Evolutionary conservation across 2,113 vertebrate species (phyloP).

Genomic region (Anarhynchus alexandrinus): DNA sequence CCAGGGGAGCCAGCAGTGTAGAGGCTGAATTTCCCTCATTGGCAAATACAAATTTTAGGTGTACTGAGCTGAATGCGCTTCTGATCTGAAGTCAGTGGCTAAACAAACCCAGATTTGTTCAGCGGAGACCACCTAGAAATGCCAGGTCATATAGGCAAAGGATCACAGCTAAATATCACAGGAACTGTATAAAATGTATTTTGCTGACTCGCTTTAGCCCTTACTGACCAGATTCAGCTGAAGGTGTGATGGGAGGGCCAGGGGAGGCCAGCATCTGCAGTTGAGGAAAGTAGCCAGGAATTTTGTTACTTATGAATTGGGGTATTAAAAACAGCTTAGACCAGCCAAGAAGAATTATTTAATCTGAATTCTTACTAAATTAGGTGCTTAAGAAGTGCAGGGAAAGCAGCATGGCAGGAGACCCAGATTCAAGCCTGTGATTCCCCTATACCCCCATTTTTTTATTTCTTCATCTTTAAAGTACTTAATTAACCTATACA

Average conservation of each 20-base stretch:
- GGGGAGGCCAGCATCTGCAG: not conserved
- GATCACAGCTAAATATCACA: not conserved
- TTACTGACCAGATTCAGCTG: not conserved
- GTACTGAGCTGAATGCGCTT: not conserved
- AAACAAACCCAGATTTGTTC: not conserved
- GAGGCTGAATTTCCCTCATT: not conserved
- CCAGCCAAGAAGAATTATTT: slow-evolving; percentile 6
- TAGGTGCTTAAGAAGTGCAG: not conserved
- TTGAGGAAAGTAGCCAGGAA: not conserved
- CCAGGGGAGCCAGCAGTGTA: not conserved
- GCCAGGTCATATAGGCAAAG: not conserved
- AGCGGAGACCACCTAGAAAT: not conserved
- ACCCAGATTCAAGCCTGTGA: not conserved
- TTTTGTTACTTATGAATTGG: not conserved
- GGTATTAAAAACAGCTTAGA: not conserved
- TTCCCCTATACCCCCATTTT: not conserved
- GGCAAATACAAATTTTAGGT: not conserved
- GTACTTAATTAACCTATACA: slow-evolving; percentile 69
- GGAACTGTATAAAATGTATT: not conserved
- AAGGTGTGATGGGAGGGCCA: fast-evolving
- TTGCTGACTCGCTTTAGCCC: not conserved
- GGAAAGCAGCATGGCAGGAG: not conserved
- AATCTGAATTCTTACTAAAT: slow-evolving; percentile 28
- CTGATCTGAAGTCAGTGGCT: not conserved
- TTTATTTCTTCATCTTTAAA: slow-evolving; percentile 47